Evolutionary conservation across 23 tunicate genomes (phyloP).

Genomic region (Halocynthia roretzi): DNA sequence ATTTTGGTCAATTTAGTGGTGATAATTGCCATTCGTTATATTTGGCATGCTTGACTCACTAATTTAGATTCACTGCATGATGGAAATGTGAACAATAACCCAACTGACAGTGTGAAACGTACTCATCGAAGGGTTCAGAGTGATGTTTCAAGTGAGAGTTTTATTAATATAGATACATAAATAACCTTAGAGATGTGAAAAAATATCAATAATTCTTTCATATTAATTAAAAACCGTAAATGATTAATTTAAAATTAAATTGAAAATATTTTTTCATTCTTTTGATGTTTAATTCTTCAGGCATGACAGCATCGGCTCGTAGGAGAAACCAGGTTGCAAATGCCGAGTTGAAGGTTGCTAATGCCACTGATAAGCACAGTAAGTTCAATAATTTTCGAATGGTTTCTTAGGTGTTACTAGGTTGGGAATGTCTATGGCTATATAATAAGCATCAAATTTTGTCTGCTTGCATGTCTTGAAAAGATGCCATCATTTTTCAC

Average conservation of each 20-base stretch:
- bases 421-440: too few relatives aligned
- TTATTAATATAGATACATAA: background rate
- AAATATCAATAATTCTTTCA: too few relatives aligned
- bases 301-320: slow-evolving; percentile 32
- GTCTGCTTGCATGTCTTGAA: background rate
- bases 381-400: too few relatives aligned
- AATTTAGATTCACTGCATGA: too few relatives aligned
- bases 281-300: slow-evolving; percentile 3
- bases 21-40: background rate
- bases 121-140: slow-evolving; percentile 79
- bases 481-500: background rate
- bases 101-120: slow-evolving; percentile 8
- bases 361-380: too few relatives aligned
- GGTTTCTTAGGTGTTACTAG: too few relatives aligned
- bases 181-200: too few relatives aligned
- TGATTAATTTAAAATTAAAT: too few relatives aligned
- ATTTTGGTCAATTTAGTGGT: slow-evolving; percentile 1
- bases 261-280: background rate
- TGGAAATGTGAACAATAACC: too few relatives aligned
- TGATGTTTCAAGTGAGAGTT: slow-evolving; percentile 66
- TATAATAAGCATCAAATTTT: too few relatives aligned
- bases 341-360: background rate
- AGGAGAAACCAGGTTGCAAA: slow-evolving; percentile 12
- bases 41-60: too few relatives aligned
- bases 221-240: too few relatives aligned